These are phyloP conservation scores for Hydriomena furcata DNA, from an alignment of 2,888 invertebrate species.

Conservation along the genomic window DNA sequence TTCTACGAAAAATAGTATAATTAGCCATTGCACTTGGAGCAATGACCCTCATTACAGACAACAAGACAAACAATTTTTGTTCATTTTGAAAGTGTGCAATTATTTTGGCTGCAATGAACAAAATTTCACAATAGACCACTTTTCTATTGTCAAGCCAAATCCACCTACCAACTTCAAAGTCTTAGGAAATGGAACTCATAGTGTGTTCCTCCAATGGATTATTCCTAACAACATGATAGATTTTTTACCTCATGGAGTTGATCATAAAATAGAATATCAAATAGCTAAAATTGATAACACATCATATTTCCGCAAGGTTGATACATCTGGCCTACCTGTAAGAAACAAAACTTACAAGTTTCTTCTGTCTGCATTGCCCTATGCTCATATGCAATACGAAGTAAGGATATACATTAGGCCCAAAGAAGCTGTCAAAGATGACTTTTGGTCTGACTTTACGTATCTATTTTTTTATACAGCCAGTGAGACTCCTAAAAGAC, in stretches of 20 bases:
- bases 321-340: constrained; percentile 55
- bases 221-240: constrained; percentile 62
- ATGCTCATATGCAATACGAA: constrained; percentile 87
- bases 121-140: constrained; percentile 84
- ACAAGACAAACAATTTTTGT: constrained; percentile 73
- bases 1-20: constrained; percentile 37
- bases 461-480: constrained; percentile 84
- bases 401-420: constrained; percentile 87
- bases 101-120: constrained; percentile 81
- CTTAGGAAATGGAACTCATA: constrained; percentile 53
- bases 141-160: constrained; percentile 67
- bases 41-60: constrained; percentile 69
- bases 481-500: constrained; percentile 83
- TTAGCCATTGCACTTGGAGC: constrained; percentile 56
- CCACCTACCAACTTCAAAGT: constrained; percentile 54
- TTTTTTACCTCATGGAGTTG: constrained; percentile 58
- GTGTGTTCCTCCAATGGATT: constrained; percentile 63
- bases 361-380: constrained; percentile 81
- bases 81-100: constrained; percentile 85
- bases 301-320: constrained; percentile 63
- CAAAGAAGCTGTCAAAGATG: constrained; percentile 71
- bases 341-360: constrained; percentile 63
- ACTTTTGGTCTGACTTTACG: constrained; percentile 88
- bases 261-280: constrained; percentile 73
- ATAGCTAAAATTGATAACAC: constrained; percentile 70